phyloP scores from a whole-genome alignment of 1,140 invertebrate species.

The Protaetia brevitarsis region DNA sequence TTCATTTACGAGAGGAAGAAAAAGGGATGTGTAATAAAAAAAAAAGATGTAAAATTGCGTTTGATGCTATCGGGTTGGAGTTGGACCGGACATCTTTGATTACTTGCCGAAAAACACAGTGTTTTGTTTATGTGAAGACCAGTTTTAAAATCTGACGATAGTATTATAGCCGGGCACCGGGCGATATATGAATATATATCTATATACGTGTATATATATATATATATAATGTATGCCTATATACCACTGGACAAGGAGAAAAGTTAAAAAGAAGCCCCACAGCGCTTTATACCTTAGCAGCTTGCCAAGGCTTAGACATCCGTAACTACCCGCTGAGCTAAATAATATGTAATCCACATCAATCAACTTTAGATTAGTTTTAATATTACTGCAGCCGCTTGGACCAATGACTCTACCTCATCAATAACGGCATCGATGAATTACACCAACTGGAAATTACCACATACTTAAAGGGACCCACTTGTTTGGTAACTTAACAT shows the following conservation, averaged over 20 bases:
- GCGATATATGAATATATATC: too few species aligned
- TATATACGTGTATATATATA: too few species aligned
- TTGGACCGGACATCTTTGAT: constrained; percentile 21
- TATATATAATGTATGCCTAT: background rate
- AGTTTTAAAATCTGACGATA: constrained; percentile 24
- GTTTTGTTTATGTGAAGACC: constrained; percentile 25
- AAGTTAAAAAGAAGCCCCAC: constrained; percentile 1
- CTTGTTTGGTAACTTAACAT: background rate
- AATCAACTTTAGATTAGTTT: constrained; percentile 41
- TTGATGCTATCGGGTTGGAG: background rate
- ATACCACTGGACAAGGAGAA: background rate
- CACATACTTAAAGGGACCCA: constrained; percentile 1
- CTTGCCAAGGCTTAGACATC: constrained; percentile 20
- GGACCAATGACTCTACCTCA: constrained; percentile 23
- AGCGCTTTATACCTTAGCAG: constrained; percentile 19
- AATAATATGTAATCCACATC: constrained; percentile 41
- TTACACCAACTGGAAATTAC: constrained; percentile 18
- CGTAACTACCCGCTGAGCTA: constrained; percentile 33
- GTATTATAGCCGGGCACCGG: background rate
- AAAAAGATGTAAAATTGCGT: background rate
- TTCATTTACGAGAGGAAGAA: background rate
- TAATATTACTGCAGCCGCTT: constrained; percentile 32
- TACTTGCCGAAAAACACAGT: constrained; percentile 22
- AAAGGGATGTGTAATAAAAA: background rate
- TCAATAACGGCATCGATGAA: constrained; percentile 25